phyloP scores from a whole-genome alignment of 2,113 vertebrate genomes.

The Cynopterus brachyotis region DNA sequence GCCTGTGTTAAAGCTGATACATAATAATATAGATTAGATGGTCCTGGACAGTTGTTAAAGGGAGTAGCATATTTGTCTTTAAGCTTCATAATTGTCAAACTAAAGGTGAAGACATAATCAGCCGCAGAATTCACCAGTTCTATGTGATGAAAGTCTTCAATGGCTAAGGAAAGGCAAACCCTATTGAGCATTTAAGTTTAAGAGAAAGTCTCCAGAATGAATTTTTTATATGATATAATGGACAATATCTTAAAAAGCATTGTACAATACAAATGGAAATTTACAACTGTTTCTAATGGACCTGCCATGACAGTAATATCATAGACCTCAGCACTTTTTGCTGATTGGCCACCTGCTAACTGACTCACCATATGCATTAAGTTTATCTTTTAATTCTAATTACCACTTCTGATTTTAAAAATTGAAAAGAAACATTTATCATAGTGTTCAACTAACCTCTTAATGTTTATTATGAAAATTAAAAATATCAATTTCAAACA shows the following conservation, averaged over 20 bases:
- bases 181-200: background rate
- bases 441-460: background rate
- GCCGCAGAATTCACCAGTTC: background rate
- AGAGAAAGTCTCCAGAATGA: background rate
- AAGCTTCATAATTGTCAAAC: background rate
- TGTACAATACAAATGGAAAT: background rate
- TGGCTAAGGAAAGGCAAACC: background rate
- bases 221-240: background rate
- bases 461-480: background rate
- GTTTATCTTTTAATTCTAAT: background rate
- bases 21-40: background rate
- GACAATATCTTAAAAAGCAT: background rate
- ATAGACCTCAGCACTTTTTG: background rate
- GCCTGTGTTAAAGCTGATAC: background rate
- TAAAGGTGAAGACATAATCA: background rate
- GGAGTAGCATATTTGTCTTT: background rate
- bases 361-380: background rate
- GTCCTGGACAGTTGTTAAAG: background rate
- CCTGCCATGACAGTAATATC: too few species aligned
- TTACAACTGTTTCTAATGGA: background rate
- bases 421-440: background rate
- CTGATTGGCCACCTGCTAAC: background rate
- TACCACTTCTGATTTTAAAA: background rate
- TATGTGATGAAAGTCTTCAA: background rate
- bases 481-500: background rate